Evolutionary conservation across 2,888 invertebrate genomes (phyloP).

Genomic region (Stenotaenia linearis): DNA sequence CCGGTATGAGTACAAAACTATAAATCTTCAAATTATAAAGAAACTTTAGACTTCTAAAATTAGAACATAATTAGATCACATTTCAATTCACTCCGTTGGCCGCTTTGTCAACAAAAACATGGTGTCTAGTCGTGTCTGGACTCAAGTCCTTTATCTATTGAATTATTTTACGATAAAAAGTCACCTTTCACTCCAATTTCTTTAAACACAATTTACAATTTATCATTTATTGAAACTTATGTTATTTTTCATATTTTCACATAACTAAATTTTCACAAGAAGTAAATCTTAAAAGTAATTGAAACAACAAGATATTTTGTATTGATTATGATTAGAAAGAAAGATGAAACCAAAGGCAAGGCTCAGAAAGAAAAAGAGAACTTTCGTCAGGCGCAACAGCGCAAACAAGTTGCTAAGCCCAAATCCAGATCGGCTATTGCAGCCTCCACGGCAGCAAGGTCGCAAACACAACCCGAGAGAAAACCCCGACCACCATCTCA

Average conservation of each 20-base stretch:
- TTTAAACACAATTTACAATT: background rate
- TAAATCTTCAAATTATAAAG: no score
- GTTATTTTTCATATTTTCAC: background rate
- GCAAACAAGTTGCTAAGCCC: constrained; percentile 24
- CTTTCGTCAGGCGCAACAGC: constrained; percentile 13
- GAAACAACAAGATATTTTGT: background rate
- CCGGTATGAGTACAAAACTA: no score
- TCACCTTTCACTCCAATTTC: no score
- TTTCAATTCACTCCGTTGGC: no score
- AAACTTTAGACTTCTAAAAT: no score
- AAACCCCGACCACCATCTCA: constrained; percentile 24
- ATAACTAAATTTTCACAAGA: background rate
- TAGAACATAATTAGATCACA: no score
- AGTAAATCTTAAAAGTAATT: background rate
- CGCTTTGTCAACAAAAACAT: no score
- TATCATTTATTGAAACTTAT: background rate
- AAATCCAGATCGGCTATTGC: background rate
- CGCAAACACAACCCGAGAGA: background rate
- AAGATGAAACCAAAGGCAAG: constrained; percentile 28
- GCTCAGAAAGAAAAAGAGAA: constrained; percentile 31
- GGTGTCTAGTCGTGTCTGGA: no score
- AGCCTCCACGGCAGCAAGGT: background rate
- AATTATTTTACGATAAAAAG: no score
- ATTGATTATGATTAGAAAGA: constrained; percentile 31
- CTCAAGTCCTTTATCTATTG: no score